Percentiles rank a stretch among this genome's conserved stretches.
Evolutionary conservation across 1,140 invertebrate genomes (phyloP).

Genomic region (Drosophila malerkotliana): DNA sequence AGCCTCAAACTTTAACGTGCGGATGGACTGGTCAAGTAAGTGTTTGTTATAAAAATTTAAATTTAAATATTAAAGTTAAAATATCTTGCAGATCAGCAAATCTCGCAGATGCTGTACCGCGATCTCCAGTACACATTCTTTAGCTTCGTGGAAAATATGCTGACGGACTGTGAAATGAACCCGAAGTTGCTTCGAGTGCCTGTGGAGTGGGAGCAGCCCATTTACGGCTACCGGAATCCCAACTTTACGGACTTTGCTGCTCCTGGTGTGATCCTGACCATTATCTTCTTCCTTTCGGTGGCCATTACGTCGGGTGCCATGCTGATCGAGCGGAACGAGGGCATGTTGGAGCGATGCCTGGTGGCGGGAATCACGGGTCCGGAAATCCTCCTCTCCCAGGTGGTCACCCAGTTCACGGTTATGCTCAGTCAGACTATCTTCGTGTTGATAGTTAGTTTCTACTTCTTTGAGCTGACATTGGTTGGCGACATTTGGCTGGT

Average conservation of each 20-base stretch:
- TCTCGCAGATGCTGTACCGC: constrained; percentile 91
- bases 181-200: constrained; percentile 89
- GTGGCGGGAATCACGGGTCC: constrained; percentile 90
- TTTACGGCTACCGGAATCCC: constrained; percentile 93
- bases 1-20: constrained; percentile 90
- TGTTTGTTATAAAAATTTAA: background rate
- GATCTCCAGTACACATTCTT: constrained; percentile 90
- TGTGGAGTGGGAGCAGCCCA: constrained; percentile 91
- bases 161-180: constrained; percentile 89
- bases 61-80: background rate
- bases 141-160: constrained; percentile 88
- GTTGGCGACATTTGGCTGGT: constrained; percentile 91
- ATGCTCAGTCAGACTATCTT: constrained; percentile 93
- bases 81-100: constrained; percentile 92
- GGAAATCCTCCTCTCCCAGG: constrained; percentile 93
- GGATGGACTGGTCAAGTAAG: constrained; percentile 96
- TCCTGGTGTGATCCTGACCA: constrained; percentile 96
- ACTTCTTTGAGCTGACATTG: constrained; percentile 92
- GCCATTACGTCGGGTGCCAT: constrained; percentile 95
- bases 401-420: constrained; percentile 94
- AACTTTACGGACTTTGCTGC: constrained; percentile 98
- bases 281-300: constrained; percentile 97
- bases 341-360: constrained; percentile 93
- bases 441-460: constrained; percentile 92
- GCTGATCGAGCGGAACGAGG: constrained; percentile 95